Percentiles rank a stretch among this genome's conserved stretches.
Conservation (phyloP, 2,797 vertebrate genomes). For the Sarcoramphus papa region DNA sequence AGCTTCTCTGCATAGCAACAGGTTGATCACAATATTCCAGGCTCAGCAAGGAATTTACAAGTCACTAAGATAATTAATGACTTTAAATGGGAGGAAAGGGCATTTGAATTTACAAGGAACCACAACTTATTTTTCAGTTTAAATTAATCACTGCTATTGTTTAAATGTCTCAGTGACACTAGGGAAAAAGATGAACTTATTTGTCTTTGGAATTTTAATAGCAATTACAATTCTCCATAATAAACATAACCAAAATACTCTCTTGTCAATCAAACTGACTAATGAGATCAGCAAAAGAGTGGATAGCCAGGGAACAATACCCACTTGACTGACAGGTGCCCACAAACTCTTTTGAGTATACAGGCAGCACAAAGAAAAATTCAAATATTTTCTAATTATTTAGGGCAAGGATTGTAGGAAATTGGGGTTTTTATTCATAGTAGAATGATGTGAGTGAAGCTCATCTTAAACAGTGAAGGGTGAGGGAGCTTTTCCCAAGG, state of each 20-base stretch:
- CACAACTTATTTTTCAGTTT: constrained; percentile 13
- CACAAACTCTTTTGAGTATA: not conserved
- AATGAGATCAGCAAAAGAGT: not conserved
- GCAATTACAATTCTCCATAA: not conserved
- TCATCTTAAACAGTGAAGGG: not conserved
- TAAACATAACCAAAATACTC: not conserved
- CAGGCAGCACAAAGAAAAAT: not conserved
- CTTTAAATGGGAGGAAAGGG: not conserved
- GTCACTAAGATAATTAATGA: not conserved
- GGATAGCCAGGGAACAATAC: not conserved
- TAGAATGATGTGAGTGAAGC: not conserved
- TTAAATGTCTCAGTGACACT: constrained; percentile 36
- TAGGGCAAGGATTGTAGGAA: not conserved
- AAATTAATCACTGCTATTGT: constrained; percentile 29
- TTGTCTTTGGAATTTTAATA: constrained; percentile 29
- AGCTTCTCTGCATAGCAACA: not conserved
- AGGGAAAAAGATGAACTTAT: constrained; percentile 9
- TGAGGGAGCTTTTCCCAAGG: not conserved
- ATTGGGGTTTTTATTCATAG: not conserved
- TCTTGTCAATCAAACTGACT: constrained; percentile 16
- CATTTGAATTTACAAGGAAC: not conserved
- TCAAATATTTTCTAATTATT: not conserved
- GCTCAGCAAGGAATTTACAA: not conserved
- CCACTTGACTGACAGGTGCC: not conserved
- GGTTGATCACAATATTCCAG: not conserved